Evolutionary conservation across 1,140 invertebrate genomes (phyloP).

Genomic region (Drosophila prosaltans): DNA sequence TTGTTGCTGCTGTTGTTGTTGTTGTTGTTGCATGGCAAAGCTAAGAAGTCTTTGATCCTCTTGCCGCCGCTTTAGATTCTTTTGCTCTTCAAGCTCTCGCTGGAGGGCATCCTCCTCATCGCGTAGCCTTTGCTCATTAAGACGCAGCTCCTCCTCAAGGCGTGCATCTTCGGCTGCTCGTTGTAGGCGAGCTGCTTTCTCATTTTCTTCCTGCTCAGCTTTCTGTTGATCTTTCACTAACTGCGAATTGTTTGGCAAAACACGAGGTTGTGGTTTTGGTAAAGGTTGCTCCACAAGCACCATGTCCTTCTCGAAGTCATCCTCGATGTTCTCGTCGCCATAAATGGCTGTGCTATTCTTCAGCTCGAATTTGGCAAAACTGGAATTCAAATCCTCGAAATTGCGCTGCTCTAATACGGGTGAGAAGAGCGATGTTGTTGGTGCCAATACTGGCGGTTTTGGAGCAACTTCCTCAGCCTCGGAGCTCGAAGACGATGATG

Average conservation of each 20-base stretch:
- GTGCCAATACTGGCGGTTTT: neutral
- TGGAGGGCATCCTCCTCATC: conserved; percentile 63
- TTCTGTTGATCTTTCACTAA: conserved; percentile 26
- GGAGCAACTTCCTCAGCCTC: conserved; percentile 5
- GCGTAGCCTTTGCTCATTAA: conserved; percentile 65
- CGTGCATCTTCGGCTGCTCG: conserved; percentile 61
- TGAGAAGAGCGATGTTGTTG: conserved; percentile 39
- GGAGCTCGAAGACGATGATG: neutral
- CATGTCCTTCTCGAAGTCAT: conserved; percentile 10
- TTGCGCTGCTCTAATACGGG: conserved; percentile 61
- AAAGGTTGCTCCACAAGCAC: neutral
- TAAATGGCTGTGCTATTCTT: conserved; percentile 67
- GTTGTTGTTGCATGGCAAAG: conserved; percentile 53
- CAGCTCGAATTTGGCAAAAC: conserved; percentile 71
- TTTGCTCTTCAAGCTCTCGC: conserved; percentile 43
- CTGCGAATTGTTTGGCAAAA: conserved; percentile 39
- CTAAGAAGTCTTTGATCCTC: conserved; percentile 70
- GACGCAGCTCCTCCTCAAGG: conserved; percentile 59
- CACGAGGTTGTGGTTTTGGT: conserved; percentile 25
- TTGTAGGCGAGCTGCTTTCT: conserved; percentile 35
- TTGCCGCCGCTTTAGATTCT: conserved; percentile 51
- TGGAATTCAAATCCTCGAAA: conserved; percentile 66
- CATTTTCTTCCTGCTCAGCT: conserved; percentile 33
- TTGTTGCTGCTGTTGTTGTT: conserved; percentile 13
- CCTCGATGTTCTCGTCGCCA: conserved; percentile 48